Evolutionary conservation across 1,140 invertebrate genomes (phyloP).

Genomic region (Microplitis demolitor): DNA sequence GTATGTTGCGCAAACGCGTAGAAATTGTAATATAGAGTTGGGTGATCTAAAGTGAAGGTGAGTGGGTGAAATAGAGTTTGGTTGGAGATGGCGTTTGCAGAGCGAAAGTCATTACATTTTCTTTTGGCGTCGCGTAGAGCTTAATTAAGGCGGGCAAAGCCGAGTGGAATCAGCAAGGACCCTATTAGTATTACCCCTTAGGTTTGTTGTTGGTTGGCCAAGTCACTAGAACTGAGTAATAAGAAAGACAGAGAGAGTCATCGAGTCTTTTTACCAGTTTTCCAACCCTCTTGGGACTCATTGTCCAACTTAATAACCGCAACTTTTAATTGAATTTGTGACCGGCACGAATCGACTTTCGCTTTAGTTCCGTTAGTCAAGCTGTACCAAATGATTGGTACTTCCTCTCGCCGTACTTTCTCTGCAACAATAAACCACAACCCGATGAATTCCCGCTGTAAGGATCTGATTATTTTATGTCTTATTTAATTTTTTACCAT

Average conservation of each 20-base stretch:
- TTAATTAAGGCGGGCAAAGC: conserved; percentile 59
- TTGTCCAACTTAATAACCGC: conserved; percentile 61
- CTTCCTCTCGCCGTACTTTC: neutral
- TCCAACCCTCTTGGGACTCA: conserved; percentile 49
- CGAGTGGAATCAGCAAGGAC: conserved; percentile 61
- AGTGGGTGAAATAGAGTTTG: conserved; percentile 29
- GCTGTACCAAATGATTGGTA: conserved; percentile 18
- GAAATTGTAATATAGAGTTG: too few relatives aligned
- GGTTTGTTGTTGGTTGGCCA: conserved; percentile 28
- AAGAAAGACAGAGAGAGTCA: neutral
- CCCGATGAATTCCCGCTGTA: neutral
- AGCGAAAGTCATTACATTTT: conserved; percentile 61
- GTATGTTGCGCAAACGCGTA: too few relatives aligned
- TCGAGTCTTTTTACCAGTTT: neutral
- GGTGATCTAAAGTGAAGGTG: neutral
- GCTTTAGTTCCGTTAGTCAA: conserved; percentile 31
- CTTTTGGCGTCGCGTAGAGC: conserved; percentile 57
- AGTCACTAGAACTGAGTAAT: conserved; percentile 27
- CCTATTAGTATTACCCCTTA: conserved; percentile 8
- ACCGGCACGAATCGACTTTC: conserved; percentile 56
- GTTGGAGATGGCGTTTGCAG: conserved; percentile 49
- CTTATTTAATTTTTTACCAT: too few relatives aligned
- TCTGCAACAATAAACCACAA: neutral
- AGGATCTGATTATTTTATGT: neutral
- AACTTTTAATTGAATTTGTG: conserved; percentile 63